Evolutionary conservation across 1,140 invertebrate species (phyloP).

Genomic region (Drosophila tristis): DNA sequence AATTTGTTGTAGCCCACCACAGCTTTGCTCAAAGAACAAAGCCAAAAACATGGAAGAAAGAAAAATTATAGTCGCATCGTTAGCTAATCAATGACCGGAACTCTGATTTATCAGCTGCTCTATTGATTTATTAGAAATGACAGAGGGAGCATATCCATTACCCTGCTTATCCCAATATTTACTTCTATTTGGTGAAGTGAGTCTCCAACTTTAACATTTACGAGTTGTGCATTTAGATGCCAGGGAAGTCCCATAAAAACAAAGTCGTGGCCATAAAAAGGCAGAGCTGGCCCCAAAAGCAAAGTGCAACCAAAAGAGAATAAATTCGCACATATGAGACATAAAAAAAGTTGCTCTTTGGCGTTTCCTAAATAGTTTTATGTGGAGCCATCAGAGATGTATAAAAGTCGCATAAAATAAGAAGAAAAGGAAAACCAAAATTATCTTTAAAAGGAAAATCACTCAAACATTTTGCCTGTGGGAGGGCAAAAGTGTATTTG

Average conservation of each 20-base stretch:
- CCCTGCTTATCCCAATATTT: slow-evolving; percentile 3
- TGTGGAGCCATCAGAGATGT: slow-evolving; percentile 44
- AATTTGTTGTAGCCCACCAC: too few relatives aligned
- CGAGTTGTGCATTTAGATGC: slow-evolving; percentile 32
- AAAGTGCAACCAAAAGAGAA: slow-evolving; percentile 40
- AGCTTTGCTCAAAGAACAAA: too few relatives aligned
- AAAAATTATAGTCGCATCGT: slow-evolving; percentile 45
- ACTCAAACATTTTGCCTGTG: slow-evolving; percentile 24
- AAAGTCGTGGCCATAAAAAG: slow-evolving; percentile 62
- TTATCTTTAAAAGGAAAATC: slow-evolving; percentile 49
- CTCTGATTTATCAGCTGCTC: slow-evolving; percentile 61
- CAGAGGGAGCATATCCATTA: slow-evolving; percentile 21
- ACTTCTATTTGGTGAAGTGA: slow-evolving; percentile 17
- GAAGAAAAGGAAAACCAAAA: slow-evolving; percentile 26
- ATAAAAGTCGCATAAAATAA: slow-evolving; percentile 59
- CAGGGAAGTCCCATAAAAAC: slow-evolving; percentile 51
- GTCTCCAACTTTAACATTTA: slow-evolving; percentile 51
- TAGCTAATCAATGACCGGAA: slow-evolving; percentile 58
- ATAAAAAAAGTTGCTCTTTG: slow-evolving; percentile 28
- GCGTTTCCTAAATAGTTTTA: slow-evolving; percentile 75
- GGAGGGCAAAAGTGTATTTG: not conserved
- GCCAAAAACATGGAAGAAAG: slow-evolving; percentile 6
- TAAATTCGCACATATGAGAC: slow-evolving; percentile 20
- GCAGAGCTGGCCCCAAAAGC: slow-evolving; percentile 30
- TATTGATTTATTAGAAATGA: slow-evolving; percentile 73